Evolutionary conservation across 2,888 invertebrate genomes (phyloP), one percentile per base, ranked within the genome.

Genomic region (Flabesymbios commensalis): DNA sequence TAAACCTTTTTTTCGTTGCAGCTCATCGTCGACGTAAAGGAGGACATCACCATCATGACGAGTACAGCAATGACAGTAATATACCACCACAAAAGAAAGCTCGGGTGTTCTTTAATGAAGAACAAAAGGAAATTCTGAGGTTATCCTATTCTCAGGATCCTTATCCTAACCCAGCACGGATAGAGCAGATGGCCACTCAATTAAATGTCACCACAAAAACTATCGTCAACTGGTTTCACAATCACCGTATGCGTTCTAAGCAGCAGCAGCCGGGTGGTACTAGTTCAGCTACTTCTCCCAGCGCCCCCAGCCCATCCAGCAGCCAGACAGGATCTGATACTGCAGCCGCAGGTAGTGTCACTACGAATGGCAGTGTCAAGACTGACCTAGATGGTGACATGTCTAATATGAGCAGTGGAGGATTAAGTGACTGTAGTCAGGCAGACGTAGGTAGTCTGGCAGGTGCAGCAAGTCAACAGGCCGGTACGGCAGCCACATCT

Each of bases 171-270:
- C 92, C 95, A 77, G 91, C 92, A 28, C 94, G 95, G 61, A 95
- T 98, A 70, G 97, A 98, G 81, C 94, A 94, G 78, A 87, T 99
- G 61, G 95, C 97, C 43, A 39, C 89, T 32, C 95, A 96, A 83
- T 85, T 99, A 59, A 91, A 90, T 7, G 86, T 99, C 42, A 93
- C 94, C 4, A 91, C 95, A 54, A 88, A 98, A 72, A 98, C 98
- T 57, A 97, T 99, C 76, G 96, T 96, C 64, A 99, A 99, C 84
- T 99, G 99, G 99, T 99, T 99, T 87, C 98, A 99, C 87, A 99
- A 99, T 83, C 97, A 99, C 82, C 89, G 99, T 74, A 99, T 99
- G 94, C 88, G 99, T 67, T 88, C 95, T 79, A 97, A 97, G 61
- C 81, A 82, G 59, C 80, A 80, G 62, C 2, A 74, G 72, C n/a